Conservation (phyloP, 2,888 invertebrate genomes). For the Thymelicus acteon region DNA sequence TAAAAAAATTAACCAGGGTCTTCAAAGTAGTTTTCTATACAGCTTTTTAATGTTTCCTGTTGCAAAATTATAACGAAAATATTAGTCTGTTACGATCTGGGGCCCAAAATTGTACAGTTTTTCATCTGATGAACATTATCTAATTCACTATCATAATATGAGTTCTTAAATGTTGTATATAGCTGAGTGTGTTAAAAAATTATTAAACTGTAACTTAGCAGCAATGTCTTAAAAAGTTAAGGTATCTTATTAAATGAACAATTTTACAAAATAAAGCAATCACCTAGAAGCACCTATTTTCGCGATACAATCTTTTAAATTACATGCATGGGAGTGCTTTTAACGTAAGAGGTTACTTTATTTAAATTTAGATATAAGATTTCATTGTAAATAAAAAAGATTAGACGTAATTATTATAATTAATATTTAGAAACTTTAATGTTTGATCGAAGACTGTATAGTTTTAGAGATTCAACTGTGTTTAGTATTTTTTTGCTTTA, state of each 20-base stretch:
- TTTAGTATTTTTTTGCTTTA: slow-evolving; percentile 14
- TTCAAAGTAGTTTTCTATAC: slow-evolving; percentile 33
- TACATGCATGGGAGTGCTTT: slow-evolving; percentile 40
- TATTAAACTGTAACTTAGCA: slow-evolving; percentile 1
- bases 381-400: slow-evolving; percentile 25
- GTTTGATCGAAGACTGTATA: slow-evolving; percentile 45
- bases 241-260: slow-evolving; percentile 34
- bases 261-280: slow-evolving; percentile 43
- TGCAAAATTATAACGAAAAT: slow-evolving; percentile 11
- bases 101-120: slow-evolving; percentile 26
- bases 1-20: slow-evolving; percentile 30
- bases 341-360: slow-evolving; percentile 30
- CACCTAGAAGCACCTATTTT: slow-evolving; percentile 43
- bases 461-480: slow-evolving; percentile 37
- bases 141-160: neutral
- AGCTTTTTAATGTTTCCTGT: slow-evolving; percentile 28
- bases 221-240: neutral
- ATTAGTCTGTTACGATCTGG: slow-evolving; percentile 24
- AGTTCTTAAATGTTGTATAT: slow-evolving; percentile 2
- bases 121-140: neutral
- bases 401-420: slow-evolving; percentile 31
- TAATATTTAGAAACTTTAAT: slow-evolving; percentile 38
- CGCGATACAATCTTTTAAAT: slow-evolving; percentile 44
- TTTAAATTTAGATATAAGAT: slow-evolving; percentile 33
- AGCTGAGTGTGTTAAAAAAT: slow-evolving; percentile 31